A percentile compares a stretch with the other conserved stretches of the same genome.
phyloP scores from a whole-genome alignment of 2,888 invertebrate species.

The Caenorhabditis drosophilae region DNA sequence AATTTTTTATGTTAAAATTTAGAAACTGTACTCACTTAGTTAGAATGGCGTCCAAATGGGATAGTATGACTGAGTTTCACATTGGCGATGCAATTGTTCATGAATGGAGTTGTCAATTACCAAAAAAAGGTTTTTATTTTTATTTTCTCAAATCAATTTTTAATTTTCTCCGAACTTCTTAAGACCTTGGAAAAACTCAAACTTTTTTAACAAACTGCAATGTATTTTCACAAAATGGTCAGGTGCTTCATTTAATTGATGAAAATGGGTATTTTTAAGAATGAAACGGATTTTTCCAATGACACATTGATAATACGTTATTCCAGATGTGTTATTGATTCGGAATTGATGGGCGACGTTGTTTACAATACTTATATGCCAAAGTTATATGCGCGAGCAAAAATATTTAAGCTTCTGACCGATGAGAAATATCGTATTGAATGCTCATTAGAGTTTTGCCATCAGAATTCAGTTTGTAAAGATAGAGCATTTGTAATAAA shows the following conservation, averaged over 20 bases:
- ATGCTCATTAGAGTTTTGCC: constrained; percentile 46
- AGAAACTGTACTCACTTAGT: constrained; percentile 47
- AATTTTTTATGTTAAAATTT: background rate
- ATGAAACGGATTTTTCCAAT: background rate
- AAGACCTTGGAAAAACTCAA: constrained; percentile 38
- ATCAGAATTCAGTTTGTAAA: constrained; percentile 26
- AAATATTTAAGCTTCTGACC: constrained; percentile 48
- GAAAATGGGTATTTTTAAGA: constrained; percentile 45
- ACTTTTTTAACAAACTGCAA: constrained; percentile 49
- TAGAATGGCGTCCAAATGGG: constrained; percentile 48
- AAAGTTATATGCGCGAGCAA: constrained; percentile 45
- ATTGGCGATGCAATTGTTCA: constrained; percentile 55
- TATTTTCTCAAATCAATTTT: too few relatives aligned
- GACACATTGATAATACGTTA: background rate
- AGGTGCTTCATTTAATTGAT: constrained; percentile 52
- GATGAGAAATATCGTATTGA: constrained; percentile 51
- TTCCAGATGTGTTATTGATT: constrained; percentile 51
- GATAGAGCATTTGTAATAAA: constrained; percentile 33
- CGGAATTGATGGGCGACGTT: constrained; percentile 53
- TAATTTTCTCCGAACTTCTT: too few relatives aligned
- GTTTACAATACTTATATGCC: constrained; percentile 46
- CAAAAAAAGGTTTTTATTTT: constrained; percentile 32
- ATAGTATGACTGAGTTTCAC: constrained; percentile 42
- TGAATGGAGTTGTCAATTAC: constrained; percentile 50
- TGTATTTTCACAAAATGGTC: constrained; percentile 48